Base-by-base conservation (phyloP, 2,888 invertebrate genomes). In the Plebejus anna region DNA sequence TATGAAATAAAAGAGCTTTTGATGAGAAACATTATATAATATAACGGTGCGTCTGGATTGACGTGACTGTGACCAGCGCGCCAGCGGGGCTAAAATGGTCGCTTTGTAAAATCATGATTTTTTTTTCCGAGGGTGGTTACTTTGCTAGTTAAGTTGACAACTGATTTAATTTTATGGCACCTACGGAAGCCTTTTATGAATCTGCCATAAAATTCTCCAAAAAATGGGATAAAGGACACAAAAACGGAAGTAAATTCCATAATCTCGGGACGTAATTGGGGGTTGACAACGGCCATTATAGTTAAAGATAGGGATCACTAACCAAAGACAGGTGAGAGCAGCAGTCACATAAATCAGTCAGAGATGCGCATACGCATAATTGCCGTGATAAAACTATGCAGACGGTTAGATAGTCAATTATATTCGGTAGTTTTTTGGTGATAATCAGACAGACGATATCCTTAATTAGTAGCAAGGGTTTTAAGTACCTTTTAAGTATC, bases 401-500 rank as follows among this genome's bases (percentile, higher is more conserved):
- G 32, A 66, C 32, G 32, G 66, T 66, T 32, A 61, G 28, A 61
- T 61, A 61, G 28, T 6, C 22, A 59, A 59, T 59, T 59, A 7
- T 59, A 61, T 11, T 66, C 4, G 66, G 2, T 9, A 11, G 32
- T 32, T 66, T 66, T 66, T 36, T 66, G 28, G 32, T 66, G 66
- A 66, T 13, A 36, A 36, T 66, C 0, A 6, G 32, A 28, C 28
- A 61, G 61, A 22, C 11, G 4, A 32, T 66, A 59, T 0, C 36
- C 66, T 36, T 66, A 32, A 66, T 66, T 66, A 66, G 32, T 61
- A 4, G 28, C 22, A 0, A 66, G 16, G 66, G 66, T 66, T 66
- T 32, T 66, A 36, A 61, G 28, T 66, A 13, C 66, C 66, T 66
- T 36, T 66, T 36, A 36, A 66, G 36, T 66, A 66, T 36, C 66